Evolutionary conservation across 2,888 invertebrate genomes (phyloP).

Genomic region (Latrodectus hesperus): DNA sequence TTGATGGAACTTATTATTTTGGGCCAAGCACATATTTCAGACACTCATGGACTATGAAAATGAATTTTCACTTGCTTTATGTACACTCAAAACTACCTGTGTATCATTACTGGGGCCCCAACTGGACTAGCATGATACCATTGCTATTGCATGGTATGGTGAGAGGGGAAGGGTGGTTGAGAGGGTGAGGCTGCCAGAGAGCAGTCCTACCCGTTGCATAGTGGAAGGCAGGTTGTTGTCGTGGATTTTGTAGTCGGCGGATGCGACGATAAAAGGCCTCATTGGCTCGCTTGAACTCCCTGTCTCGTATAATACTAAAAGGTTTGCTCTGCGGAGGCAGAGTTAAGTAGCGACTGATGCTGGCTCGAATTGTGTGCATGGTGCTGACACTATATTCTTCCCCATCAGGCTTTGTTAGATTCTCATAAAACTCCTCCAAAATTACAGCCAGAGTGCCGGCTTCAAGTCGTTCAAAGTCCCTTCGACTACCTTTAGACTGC

Average conservation of each 20-base stretch:
- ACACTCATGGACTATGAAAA: slow-evolving; percentile 29
- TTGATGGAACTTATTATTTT: not conserved
- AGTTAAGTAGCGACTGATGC: slow-evolving; percentile 68
- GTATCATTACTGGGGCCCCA: slow-evolving; percentile 37
- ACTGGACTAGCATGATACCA: slow-evolving; percentile 67
- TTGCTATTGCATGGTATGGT: slow-evolving; percentile 57
- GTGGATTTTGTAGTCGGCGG: slow-evolving; percentile 55
- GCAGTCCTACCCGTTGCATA: slow-evolving; percentile 52
- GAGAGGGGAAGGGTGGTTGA: slow-evolving; percentile 23
- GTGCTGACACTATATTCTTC: slow-evolving; percentile 69
- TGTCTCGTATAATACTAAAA: slow-evolving; percentile 64
- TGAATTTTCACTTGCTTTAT: slow-evolving; percentile 23
- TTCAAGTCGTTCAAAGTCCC: slow-evolving; percentile 61
- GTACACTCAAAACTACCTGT: slow-evolving; percentile 20
- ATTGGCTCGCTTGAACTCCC: slow-evolving; percentile 68
- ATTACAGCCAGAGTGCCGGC: slow-evolving; percentile 43
- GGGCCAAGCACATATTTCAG: slow-evolving; percentile 52
- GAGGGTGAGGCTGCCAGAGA: slow-evolving; percentile 57
- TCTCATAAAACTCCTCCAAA: slow-evolving; percentile 66
- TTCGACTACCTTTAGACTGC: slow-evolving; percentile 44
- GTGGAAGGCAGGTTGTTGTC: slow-evolving; percentile 57
- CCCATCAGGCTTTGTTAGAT: slow-evolving; percentile 68
- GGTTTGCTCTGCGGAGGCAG: slow-evolving; percentile 68
- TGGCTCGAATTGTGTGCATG: slow-evolving; percentile 69
- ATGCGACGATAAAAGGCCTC: slow-evolving; percentile 68